These are phyloP conservation scores for Emmelina monodactyla DNA, from an alignment of 2,888 invertebrate genomes.

Conservation along the genomic window DNA sequence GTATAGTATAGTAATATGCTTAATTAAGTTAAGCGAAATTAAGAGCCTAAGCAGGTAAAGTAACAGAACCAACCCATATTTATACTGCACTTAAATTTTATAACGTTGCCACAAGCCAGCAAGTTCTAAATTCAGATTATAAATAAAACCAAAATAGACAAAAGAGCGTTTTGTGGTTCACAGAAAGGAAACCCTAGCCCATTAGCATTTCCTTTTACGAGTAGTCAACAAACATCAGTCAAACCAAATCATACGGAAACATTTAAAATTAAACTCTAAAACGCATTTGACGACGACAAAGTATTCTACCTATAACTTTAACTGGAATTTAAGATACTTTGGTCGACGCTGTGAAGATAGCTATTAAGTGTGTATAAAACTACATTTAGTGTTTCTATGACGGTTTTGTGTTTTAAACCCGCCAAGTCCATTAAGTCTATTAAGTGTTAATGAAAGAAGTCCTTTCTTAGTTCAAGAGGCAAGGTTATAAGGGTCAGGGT, in stretches of 20 bases:
- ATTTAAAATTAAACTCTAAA: conserved; percentile 20
- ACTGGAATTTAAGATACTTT: no score
- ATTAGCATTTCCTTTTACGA: conserved; percentile 32
- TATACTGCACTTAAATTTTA: no score
- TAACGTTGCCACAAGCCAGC: no score
- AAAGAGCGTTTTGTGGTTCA: conserved; percentile 18
- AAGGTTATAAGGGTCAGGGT: conserved; percentile 51
- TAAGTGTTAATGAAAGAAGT: conserved; percentile 36
- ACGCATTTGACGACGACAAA: background rate
- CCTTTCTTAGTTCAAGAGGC: conserved; percentile 35
- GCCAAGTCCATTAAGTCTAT: conserved; percentile 28
- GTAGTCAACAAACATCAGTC: conserved; percentile 24
- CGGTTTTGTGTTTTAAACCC: background rate
- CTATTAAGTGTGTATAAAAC: no score
- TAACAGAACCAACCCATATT: no score
- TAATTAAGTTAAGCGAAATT: no score
- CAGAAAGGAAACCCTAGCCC: conserved; percentile 32
- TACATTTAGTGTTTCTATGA: no score
- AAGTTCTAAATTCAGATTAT: no score
- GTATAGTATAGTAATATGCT: no score
- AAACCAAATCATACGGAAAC: conserved; percentile 26
- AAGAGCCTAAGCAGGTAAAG: no score
- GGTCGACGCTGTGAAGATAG: no score
- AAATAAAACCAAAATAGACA: conserved; percentile 15
- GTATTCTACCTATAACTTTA: no score